phyloP scores from a whole-genome alignment of 2,797 vertebrate genomes.

The Cyprinodon diabolis region DNA sequence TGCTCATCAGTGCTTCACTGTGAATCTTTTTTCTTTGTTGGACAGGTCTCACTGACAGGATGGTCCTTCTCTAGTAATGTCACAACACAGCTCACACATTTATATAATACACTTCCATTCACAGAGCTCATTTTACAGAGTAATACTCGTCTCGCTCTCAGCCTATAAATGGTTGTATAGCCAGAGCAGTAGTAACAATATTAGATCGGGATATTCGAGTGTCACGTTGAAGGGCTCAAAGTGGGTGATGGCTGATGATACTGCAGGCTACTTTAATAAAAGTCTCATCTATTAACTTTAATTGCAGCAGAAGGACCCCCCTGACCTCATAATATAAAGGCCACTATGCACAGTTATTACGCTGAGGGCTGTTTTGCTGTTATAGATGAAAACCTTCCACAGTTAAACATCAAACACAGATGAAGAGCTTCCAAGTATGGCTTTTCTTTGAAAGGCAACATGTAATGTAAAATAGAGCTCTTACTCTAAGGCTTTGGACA shows the following conservation, averaged over 20 bases:
- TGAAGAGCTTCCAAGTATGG: neutral
- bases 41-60: constrained; percentile 66
- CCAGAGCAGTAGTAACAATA: constrained; percentile 50
- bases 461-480: neutral
- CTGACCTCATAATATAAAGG: constrained; percentile 2
- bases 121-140: constrained; percentile 67
- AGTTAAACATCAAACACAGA: neutral
- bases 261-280: constrained; percentile 24
- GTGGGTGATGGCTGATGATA: constrained; percentile 35
- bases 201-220: constrained; percentile 56
- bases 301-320: neutral
- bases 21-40: constrained; percentile 73
- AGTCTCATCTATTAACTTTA: constrained; percentile 21
- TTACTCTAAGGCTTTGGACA: neutral
- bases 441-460: neutral
- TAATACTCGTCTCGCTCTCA: constrained; percentile 42
- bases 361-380: neutral
- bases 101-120: constrained; percentile 67
- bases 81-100: constrained; percentile 68
- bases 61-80: constrained; percentile 68
- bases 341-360: neutral
- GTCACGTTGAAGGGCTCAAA: constrained; percentile 38
- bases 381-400: neutral
- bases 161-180: constrained; percentile 56
- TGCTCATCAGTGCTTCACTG: constrained; percentile 70